These are phyloP conservation scores for Dryas iulia DNA, from an alignment of 1,140 invertebrate species.

Conservation along the genomic window DNA sequence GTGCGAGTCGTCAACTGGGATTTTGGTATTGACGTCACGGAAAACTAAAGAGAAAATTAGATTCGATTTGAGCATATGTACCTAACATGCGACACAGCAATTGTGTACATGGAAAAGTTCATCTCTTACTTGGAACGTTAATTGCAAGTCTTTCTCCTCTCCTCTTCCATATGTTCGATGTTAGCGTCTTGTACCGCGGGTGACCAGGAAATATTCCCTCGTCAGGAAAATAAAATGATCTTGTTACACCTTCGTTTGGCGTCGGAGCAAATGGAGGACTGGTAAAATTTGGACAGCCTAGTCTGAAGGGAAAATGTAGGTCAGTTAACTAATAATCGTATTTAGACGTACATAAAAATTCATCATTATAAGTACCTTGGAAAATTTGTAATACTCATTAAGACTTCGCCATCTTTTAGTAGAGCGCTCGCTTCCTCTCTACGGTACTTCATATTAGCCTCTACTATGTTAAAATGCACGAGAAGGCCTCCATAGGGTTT, in stretches of 20 bases:
- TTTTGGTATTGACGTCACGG: constrained; percentile 92
- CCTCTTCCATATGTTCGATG: constrained; percentile 94
- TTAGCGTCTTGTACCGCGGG: constrained; percentile 97
- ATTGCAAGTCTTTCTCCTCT: constrained; percentile 97
- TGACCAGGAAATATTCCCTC: constrained; percentile 96
- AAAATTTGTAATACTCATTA: constrained; percentile 95
- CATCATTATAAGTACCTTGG: constrained; percentile 94
- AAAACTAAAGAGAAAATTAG: constrained; percentile 89
- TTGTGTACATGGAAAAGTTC: too few relatives aligned
- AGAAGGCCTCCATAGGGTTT: constrained; percentile 95
- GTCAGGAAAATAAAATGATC: constrained; percentile 97
- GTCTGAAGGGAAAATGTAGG: constrained; percentile 82
- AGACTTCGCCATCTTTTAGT: constrained; percentile 89
- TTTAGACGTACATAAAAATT: too few relatives aligned
- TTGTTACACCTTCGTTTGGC: constrained; percentile 87
- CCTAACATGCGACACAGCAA: too few relatives aligned
- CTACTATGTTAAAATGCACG: constrained; percentile 98
- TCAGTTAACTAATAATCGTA: too few relatives aligned
- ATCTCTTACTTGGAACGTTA: constrained; percentile 93
- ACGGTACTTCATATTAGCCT: constrained; percentile 97
- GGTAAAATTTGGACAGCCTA: constrained; percentile 94
- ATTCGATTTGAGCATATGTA: constrained; percentile 91
- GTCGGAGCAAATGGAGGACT: constrained; percentile 87
- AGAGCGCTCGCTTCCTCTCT: constrained; percentile 92
- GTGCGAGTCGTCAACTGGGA: constrained; percentile 87